A percentile compares a stretch with the other conserved stretches of the same genome.
phyloP scores from a whole-genome alignment of 35 echinoderm and acorn worm genomes.

The Holothuria glaberrima region DNA sequence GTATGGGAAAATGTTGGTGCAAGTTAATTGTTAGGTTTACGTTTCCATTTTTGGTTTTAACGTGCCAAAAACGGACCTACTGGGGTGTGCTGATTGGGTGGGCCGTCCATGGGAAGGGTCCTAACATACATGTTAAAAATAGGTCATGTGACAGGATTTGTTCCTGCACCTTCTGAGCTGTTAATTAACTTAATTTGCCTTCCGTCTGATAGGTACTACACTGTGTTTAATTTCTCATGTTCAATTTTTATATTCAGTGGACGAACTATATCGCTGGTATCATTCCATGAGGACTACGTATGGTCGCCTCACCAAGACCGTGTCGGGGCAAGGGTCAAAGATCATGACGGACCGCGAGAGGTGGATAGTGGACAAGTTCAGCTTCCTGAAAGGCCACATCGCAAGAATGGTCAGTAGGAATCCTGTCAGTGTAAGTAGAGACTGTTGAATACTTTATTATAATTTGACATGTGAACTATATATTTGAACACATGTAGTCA shows the following conservation, averaged over 20 bases:
- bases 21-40: constrained; percentile 5
- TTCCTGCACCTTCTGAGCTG: constrained; percentile 11
- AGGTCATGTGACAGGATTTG: constrained; percentile 16
- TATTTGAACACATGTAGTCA: constrained; percentile 19
- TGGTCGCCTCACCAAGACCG: constrained; percentile 4
- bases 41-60: constrained; percentile 23
- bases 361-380: not conserved
- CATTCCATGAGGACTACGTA: constrained; percentile 9
- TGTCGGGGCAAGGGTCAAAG: constrained; percentile 10
- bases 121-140: not conserved
- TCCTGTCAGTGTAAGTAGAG: constrained; percentile 13
- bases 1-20: constrained; percentile 16
- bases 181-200: constrained; percentile 2
- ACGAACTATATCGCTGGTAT: constrained; percentile 21
- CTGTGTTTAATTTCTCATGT: constrained; percentile 15
- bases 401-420: constrained; percentile 15
- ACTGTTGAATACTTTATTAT: not conserved
- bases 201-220: constrained; percentile 21
- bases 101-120: constrained; percentile 10
- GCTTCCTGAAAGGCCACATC: constrained; percentile 20
- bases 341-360: constrained; percentile 13
- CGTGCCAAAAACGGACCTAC: constrained; percentile 5
- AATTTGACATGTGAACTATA: not conserved
- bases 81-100: not conserved
- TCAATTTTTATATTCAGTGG: constrained; percentile 9